phyloP scores from a whole-genome alignment of 2,113 vertebrate species.

The Phalacrocorax aristotelis region DNA sequence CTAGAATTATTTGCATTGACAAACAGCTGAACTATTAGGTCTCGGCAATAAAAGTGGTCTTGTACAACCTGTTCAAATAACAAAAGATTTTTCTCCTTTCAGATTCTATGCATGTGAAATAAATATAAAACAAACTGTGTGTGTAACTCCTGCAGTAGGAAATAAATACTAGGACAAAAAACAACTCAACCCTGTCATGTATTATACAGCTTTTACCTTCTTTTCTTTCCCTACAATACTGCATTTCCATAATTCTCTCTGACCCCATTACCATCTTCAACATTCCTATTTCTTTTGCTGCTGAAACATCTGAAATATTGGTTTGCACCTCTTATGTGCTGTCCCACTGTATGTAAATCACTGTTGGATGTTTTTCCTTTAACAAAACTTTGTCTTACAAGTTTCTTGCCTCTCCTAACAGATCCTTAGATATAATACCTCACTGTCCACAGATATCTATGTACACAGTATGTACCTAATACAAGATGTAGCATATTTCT shows the following conservation, averaged over 20 bases:
- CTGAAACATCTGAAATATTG: neutral
- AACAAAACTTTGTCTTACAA: neutral
- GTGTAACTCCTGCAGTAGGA: neutral
- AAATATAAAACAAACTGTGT: neutral
- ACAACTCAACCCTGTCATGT: rapidly evolving
- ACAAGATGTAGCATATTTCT: neutral
- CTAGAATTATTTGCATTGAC: neutral
- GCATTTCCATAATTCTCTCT: neutral
- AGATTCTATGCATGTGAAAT: neutral
- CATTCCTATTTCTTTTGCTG: neutral
- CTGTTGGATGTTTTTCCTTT: neutral
- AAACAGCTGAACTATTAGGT: neutral
- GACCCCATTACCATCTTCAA: neutral
- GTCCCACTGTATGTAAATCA: neutral
- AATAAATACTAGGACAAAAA: neutral
- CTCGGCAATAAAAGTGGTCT: neutral
- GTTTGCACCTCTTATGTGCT: neutral
- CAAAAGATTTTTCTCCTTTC: neutral
- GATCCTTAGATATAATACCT: neutral
- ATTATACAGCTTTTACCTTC: neutral
- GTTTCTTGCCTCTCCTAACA: neutral
- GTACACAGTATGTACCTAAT: neutral
- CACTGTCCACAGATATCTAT: neutral
- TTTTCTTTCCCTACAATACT: neutral
- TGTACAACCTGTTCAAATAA: neutral